Evolutionary conservation across 2,113 vertebrate genomes (phyloP), one percentile per base, ranked within the genome.

Genomic region (Etia nguti): DNA sequence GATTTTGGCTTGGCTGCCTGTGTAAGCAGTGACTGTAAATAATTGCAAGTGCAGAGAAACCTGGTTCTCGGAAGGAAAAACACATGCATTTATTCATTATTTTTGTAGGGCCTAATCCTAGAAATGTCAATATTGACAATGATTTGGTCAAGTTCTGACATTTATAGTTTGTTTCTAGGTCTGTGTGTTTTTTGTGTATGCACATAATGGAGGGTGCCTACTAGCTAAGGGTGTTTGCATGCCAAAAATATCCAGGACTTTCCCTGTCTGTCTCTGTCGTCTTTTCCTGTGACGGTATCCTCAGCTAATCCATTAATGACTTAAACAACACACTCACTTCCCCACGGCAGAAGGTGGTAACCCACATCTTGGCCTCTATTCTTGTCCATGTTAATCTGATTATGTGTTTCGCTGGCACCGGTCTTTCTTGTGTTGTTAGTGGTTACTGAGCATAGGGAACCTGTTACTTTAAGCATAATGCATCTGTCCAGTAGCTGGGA

Each of bases 371-470:
- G 38, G 86, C 80, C 85, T 79, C 90, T 94, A 93, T 92, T 93
- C 88, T 88, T 55, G 90, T 93, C 87, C 81, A 38, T 12, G 84
- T 80, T 94, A 94, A 94, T 92, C 92, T 93, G 91, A 84, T 95
- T 95, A 92, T 89, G 91, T 83, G 83, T 81, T 68, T 90, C 29
- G 1, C 73, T 92, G 93, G 90, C 88, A 79, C 79, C 10, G 24
- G 43, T 22, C 86, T 62, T 65, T n/a, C 86, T 65, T 80, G 81
- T 57, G 60, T 48, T 83, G 79, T 85, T 73, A 50, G 60, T 26
- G 11, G 83, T 86, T 82, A 56, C 80, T 79, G 82, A 50, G 26
- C 70, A 52, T 31, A 50, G 70, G 43, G 84, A 90, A 87, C 83
- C 77, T 50, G 5, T 73, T 52, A 36, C 84, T 87, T 84, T 77